These are phyloP conservation scores for Mustelus asterias DNA, from an alignment of 2,113 vertebrate species.

Conservation along the genomic window DNA sequence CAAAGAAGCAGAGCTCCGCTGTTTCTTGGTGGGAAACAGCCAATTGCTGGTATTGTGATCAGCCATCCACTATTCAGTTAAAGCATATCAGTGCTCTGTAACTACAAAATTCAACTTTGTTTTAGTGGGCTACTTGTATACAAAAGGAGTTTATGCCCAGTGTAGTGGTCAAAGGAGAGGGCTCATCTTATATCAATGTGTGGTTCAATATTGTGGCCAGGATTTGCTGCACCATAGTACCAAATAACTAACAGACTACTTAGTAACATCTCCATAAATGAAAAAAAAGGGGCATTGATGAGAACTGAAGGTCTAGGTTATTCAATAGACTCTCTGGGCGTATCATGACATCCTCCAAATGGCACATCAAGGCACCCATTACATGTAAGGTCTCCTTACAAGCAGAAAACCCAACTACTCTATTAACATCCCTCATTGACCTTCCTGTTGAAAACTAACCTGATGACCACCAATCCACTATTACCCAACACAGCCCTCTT, in stretches of 20 bases:
- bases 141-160: background rate
- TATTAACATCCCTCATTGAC: background rate
- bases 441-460: background rate
- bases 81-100: background rate
- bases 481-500: background rate
- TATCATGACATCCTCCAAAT: background rate
- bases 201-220: background rate
- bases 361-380: background rate
- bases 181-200: background rate
- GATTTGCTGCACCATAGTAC: background rate
- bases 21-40: background rate
- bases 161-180: background rate
- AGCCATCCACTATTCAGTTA: background rate
- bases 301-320: background rate
- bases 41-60: background rate
- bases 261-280: background rate
- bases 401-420: background rate
- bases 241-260: background rate
- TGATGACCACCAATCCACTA: background rate
- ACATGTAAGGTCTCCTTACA: background rate
- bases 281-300: background rate
- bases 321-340: background rate
- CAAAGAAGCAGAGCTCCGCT: background rate
- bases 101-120: background rate
- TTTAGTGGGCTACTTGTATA: background rate